phyloP scores from a whole-genome alignment of 2,797 vertebrate species.

The Lepus townsendii region DNA sequence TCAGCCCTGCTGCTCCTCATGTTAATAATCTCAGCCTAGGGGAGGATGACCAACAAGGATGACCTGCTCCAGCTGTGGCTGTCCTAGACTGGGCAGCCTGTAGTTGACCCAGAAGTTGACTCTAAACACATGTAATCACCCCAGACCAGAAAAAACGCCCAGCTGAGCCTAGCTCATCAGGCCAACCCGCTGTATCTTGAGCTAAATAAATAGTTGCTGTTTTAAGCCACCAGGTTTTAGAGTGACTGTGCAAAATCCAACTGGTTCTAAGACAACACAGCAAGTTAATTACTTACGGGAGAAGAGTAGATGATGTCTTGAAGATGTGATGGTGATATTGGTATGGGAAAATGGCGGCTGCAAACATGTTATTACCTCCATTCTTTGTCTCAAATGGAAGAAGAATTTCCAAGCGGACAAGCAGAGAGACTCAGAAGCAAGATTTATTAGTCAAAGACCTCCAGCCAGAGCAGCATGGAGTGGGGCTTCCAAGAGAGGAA shows the following conservation, averaged over 20 bases:
- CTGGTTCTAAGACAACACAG: neutral
- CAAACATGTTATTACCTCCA: no score
- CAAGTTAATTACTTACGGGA: neutral
- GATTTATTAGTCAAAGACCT: no score
- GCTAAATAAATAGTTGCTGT: constrained; percentile 4
- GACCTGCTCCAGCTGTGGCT: no score
- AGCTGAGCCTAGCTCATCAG: neutral
- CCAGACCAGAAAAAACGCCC: neutral
- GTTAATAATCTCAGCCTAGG: neutral
- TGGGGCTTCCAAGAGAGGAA: no score
- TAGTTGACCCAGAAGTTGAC: neutral
- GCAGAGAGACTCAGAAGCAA: no score
- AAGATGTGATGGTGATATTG: neutral
- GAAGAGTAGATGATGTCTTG: neutral
- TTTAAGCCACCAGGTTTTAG: constrained; percentile 9
- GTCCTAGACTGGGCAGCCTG: neutral
- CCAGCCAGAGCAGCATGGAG: no score
- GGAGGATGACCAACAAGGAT: neutral
- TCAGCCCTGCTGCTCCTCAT: neutral
- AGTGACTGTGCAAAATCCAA: neutral
- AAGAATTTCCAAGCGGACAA: no score
- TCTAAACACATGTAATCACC: neutral
- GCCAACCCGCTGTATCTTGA: neutral
- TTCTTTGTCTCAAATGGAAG: no score
- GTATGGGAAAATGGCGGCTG: no score